Conservation (phyloP, 2,797 vertebrate species). For the Ammospiza maritima region DNA sequence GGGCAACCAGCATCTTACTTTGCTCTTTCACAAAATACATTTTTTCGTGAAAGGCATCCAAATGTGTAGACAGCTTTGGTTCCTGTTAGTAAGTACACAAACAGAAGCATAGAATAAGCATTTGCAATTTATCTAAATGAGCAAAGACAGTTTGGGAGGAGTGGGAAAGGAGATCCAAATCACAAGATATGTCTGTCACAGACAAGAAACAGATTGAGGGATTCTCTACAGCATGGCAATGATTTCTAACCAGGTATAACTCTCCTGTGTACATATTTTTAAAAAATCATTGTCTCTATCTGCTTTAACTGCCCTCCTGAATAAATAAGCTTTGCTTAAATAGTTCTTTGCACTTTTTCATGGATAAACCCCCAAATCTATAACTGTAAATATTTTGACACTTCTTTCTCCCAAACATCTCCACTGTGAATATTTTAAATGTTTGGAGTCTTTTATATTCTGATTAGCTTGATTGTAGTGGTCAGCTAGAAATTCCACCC, state of each 20-base stretch:
- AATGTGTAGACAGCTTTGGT: not conserved
- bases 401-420: not conserved
- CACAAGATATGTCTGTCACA: not conserved
- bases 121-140: not conserved
- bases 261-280: rapidly evolving
- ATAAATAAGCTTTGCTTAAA: not conserved
- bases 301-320: not conserved
- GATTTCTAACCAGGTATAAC: not conserved
- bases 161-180: not conserved
- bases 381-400: not conserved
- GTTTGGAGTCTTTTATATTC: not conserved
- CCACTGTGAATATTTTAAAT: not conserved
- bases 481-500: not conserved
- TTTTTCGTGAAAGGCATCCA: not conserved
- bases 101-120: not conserved
- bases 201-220: not conserved
- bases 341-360: not conserved
- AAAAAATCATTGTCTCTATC: not conserved
- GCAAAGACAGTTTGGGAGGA: not conserved
- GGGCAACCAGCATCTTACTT: not conserved
- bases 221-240: not conserved
- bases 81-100: not conserved
- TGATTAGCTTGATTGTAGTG: not conserved
- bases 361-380: not conserved
- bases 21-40: not conserved